Percentiles rank a stretch among this genome's conserved stretches.
Conservation (phyloP, 2,797 vertebrate genomes). For the Clarias platycephalus region DNA sequence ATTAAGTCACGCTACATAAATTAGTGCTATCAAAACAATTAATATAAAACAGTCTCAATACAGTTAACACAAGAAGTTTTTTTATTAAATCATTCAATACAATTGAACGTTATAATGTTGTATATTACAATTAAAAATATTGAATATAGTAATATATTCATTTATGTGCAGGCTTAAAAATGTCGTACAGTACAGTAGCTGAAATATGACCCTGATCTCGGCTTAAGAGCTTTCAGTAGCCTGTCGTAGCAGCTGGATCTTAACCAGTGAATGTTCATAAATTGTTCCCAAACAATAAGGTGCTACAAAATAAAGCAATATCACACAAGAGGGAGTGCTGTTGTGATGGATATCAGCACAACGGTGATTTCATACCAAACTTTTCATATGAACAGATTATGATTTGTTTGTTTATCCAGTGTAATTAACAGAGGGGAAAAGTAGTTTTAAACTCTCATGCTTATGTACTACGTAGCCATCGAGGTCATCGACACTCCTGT, state of each 20-base stretch:
- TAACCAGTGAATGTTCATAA: background rate
- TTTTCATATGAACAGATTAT: too few relatives aligned
- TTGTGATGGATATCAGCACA: too few relatives aligned
- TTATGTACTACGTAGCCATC: too few relatives aligned
- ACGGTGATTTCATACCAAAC: too few relatives aligned
- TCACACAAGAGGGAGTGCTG: too few relatives aligned
- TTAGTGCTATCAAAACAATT: background rate
- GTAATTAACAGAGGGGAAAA: too few relatives aligned
- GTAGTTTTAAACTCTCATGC: too few relatives aligned
- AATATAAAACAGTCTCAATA: background rate
- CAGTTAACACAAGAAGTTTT: background rate
- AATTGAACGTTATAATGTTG: background rate
- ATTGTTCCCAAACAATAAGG: background rate
- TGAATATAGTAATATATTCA: background rate
- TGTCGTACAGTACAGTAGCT: slow-evolving; percentile 3
- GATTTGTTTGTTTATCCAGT: too few relatives aligned
- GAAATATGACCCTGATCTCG: background rate
- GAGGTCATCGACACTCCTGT: too few relatives aligned
- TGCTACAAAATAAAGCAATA: too few relatives aligned
- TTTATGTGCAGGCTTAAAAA: background rate
- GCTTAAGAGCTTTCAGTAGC: background rate
- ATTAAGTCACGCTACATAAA: background rate
- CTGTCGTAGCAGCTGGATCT: background rate
- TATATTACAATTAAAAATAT: too few relatives aligned
- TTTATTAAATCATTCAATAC: background rate